Percentiles rank a stretch among this genome's conserved stretches.
These are phyloP conservation scores for Penaeus chinensis DNA, from an alignment of 1,140 invertebrate species.

Conservation along the genomic window DNA sequence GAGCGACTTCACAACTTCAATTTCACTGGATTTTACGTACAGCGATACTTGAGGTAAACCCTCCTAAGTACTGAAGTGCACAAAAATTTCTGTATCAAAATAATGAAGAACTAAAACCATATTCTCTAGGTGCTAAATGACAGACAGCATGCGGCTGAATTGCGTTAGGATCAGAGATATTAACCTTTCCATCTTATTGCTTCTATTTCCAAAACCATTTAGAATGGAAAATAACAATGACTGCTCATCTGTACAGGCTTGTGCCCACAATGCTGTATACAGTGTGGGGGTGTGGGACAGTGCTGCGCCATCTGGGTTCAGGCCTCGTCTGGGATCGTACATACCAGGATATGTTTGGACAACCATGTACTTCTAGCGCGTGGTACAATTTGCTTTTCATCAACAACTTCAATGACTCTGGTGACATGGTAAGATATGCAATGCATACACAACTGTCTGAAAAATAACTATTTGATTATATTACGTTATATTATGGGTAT, in stretches of 20 bases:
- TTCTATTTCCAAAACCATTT: too few relatives aligned
- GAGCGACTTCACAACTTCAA: constrained; percentile 31
- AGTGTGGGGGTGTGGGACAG: constrained; percentile 31
- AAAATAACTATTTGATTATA: too few relatives aligned
- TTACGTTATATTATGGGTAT: too few relatives aligned
- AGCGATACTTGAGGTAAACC: constrained; percentile 49
- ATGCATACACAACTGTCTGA: too few relatives aligned
- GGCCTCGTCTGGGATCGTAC: constrained; percentile 37
- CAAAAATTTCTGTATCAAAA: neutral
- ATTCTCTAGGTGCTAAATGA: too few relatives aligned
- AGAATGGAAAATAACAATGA: neutral
- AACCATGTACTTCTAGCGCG: constrained; percentile 27
- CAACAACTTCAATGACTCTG: constrained; percentile 36
- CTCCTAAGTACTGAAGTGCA: neutral
- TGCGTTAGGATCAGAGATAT: too few relatives aligned
- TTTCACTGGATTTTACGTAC: constrained; percentile 38
- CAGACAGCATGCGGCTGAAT: too few relatives aligned
- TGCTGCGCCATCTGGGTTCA: constrained; percentile 27
- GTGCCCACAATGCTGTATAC: constrained; percentile 39
- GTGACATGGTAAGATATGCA: constrained; percentile 39
- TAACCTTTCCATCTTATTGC: too few relatives aligned
- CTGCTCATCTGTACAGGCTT: constrained; percentile 13
- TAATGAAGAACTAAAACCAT: too few relatives aligned
- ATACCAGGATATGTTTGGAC: constrained; percentile 31
- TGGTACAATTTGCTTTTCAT: constrained; percentile 35